Percentiles rank a stretch among this genome's conserved stretches.
Evolutionary conservation across 2,888 invertebrate species (phyloP).

Genomic region (Phyllotreta striolata): DNA sequence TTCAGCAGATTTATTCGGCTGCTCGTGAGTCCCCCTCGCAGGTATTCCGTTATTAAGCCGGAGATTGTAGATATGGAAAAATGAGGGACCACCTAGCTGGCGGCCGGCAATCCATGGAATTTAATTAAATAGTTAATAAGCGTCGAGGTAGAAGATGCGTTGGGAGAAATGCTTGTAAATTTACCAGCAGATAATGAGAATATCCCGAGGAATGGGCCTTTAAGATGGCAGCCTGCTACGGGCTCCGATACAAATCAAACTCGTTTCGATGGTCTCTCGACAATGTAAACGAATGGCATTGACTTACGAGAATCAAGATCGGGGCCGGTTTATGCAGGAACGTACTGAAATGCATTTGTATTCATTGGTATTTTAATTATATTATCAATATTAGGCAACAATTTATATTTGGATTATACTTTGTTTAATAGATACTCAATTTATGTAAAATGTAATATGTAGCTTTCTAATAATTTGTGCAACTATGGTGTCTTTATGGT

Average conservation of each 20-base stretch:
- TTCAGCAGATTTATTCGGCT: constrained; percentile 1
- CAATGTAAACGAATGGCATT: constrained; percentile 49
- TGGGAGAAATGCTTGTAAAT: constrained; percentile 31
- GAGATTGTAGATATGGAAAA: constrained; percentile 16
- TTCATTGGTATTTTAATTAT: too few relatives aligned
- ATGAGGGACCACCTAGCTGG: constrained; percentile 42
- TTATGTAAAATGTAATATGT: too few relatives aligned
- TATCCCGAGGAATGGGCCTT: constrained; percentile 23
- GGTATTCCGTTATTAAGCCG: constrained; percentile 6
- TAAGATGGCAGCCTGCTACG: constrained; percentile 14
- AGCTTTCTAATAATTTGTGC: too few relatives aligned
- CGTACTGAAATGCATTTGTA: constrained; percentile 3
- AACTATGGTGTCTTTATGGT: too few relatives aligned
- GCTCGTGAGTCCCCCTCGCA: constrained; percentile 4
- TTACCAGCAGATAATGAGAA: constrained; percentile 33
- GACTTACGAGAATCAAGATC: constrained; percentile 45
- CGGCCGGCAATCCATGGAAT: constrained; percentile 47
- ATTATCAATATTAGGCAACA: too few relatives aligned
- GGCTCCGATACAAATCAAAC: constrained; percentile 48
- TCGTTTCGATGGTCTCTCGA: constrained; percentile 52
- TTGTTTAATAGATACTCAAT: too few relatives aligned
- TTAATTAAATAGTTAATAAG: constrained; percentile 41
- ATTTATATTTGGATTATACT: too few relatives aligned
- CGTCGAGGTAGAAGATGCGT: constrained; percentile 24
- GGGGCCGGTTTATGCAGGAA: constrained; percentile 26